Evolutionary conservation across 2,888 invertebrate genomes (phyloP), one percentile per base, ranked within the genome.

Genomic region (Nysson spinosus): DNA sequence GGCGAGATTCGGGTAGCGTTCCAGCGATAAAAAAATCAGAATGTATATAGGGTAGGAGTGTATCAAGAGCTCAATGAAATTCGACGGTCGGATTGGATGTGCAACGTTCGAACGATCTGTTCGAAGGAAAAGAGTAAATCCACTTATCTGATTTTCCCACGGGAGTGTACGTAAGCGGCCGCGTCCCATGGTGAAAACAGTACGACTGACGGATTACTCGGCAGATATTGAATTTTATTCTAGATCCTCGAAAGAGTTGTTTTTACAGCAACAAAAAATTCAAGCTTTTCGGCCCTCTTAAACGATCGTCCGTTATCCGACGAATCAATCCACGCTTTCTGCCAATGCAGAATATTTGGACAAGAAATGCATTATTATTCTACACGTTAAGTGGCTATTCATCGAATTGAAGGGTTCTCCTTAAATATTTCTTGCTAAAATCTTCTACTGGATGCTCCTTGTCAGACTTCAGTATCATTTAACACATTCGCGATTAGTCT

Each of bases 131-230:
- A 58, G 24, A 35, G 32, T 22, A 62, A 65, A 56, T 73, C 51
- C 56, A 55, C 19, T 70, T 55, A 58, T 60, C 51, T 50, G 44
- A 52, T 69, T 67, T 64, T 67, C 50, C 24, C 47, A 28, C 22
- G 19, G 56, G 26, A 50, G 34, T 50, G 34, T 37, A 42, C 26
- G 22, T 43, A 49, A 60, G 26, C 20, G 28, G 14, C 7, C 17
- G 24, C 11, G 32, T 28, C 3, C 17, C 32, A 43, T 35, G 56
- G 42, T 43, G 35, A 56, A 60, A 69, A 55, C 44, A 54, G 55
- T 5, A 6, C 12, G 28, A 47, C 34, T 64, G 43, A 60, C 26
- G 51, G 69, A 65, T 72, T 64, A 65, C 35, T 35, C 19, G 49
- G 17, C 24, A 22, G 24, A 47, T 47, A 61, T 54, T 51, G 57